These are phyloP conservation scores for Miichthys miiuy DNA, from an alignment of 2,797 vertebrate genomes.

Conservation along the genomic window DNA sequence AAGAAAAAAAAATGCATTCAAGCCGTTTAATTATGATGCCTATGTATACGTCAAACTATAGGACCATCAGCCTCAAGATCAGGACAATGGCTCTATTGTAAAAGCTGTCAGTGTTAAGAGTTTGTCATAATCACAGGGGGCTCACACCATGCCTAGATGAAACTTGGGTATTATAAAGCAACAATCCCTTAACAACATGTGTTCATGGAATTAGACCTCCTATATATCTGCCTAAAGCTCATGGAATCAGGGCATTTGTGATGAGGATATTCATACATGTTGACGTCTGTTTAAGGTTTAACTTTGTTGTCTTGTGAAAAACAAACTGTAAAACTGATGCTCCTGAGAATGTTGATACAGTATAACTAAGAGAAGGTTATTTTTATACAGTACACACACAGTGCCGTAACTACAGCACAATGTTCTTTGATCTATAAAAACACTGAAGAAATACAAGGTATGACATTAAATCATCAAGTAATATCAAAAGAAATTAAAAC, in stretches of 20 bases:
- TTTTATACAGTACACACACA: neutral
- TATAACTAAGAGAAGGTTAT: neutral
- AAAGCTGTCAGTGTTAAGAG: constrained; percentile 30
- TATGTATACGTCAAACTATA: constrained; percentile 21
- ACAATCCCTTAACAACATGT: constrained; percentile 67
- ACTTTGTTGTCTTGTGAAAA: constrained; percentile 18
- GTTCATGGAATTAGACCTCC: constrained; percentile 58
- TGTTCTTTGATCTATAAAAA: neutral
- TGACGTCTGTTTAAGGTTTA: constrained; percentile 42
- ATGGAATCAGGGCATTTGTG: constrained; percentile 41
- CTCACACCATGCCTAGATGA: constrained; percentile 50
- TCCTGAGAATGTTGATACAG: neutral
- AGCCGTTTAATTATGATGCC: neutral
- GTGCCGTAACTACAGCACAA: neutral
- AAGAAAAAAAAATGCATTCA: constrained; percentile 4
- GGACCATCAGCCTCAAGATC: constrained; percentile 39
- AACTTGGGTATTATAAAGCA: constrained; percentile 51
- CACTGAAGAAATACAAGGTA: neutral
- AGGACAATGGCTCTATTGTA: constrained; percentile 21
- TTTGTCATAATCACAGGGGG: constrained; percentile 41
- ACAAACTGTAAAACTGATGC: neutral
- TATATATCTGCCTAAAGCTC: constrained; percentile 46
- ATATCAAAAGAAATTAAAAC: neutral
- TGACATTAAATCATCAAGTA: neutral
- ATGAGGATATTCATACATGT: constrained; percentile 33